Evolutionary conservation across 2,113 vertebrate genomes (phyloP), one percentile per base, ranked within the genome.

Genomic region (Carassius auratus): DNA sequence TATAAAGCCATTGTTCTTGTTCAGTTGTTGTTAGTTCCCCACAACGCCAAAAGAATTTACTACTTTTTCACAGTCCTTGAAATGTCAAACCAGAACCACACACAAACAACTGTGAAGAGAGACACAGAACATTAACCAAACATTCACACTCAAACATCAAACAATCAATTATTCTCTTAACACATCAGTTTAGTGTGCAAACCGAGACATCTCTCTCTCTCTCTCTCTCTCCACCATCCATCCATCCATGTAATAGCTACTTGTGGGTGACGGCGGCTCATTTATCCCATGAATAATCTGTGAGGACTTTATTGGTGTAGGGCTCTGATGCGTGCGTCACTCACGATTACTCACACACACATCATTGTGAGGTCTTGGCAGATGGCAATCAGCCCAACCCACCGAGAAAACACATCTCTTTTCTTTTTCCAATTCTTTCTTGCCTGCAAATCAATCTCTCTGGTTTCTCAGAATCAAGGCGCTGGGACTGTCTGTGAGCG

Each of bases 251-350:
- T 26, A 81, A 23, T 62, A 45, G n/a, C 71, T 30, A 14, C 66
- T 48, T 42, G 61, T 50, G 55, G 38, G 26, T 48, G 36, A 15
- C 45, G 57, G 3, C 8, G 62, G 48, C 42, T 52, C 9, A 83
- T 77, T 48, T 71, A 75, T 66, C 15, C 17, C 38, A 45, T 66
- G 78, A 81, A 81, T 81, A 81, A 81, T 66, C 61, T 45, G 78
- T 62, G 61, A 81, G n/a, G 61, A 81, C 78, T 50, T 81, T 23
- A 81, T 66, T 64, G 8, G 13, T 30, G 13, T 30, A 21, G 61
- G 23, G 21, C 48, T 81, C 57, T 45, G 21, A 81, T 26, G 78
- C 15, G 23, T 81, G 59, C 78, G 13, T 80, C 78, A 80, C 59
- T 48, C 78, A 66, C 4, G 1, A 81, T 66, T 66, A 66, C 38